Percentiles rank a stretch among this genome's conserved stretches.
These are phyloP conservation scores for Choloepus hoffmanni DNA, from an alignment of 2,113 vertebrate species.

Conservation along the genomic window DNA sequence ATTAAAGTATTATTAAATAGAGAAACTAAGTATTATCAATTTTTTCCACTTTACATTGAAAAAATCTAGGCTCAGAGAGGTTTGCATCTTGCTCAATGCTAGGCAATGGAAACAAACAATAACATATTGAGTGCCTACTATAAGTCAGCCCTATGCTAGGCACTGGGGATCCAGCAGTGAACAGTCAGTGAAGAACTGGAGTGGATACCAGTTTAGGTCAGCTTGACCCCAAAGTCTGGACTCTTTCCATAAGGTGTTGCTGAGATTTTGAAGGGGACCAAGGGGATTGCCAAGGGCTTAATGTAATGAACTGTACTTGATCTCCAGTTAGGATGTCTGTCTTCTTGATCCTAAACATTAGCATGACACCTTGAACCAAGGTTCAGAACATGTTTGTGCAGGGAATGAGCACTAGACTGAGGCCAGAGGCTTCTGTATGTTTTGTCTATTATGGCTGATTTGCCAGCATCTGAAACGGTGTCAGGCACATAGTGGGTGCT, in stretches of 20 bases:
- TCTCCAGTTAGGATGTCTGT: not conserved
- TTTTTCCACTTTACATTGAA: not conserved
- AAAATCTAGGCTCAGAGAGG: not conserved
- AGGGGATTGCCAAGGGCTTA: no score
- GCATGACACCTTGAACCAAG: not conserved
- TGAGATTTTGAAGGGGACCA: not conserved
- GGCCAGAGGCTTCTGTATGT: not conserved
- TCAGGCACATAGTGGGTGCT: not conserved
- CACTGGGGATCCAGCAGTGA: not conserved
- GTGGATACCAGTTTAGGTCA: not conserved
- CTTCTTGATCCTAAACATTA: not conserved
- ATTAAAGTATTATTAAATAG: slow-evolving; percentile 15
- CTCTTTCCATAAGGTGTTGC: not conserved
- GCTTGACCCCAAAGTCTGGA: not conserved
- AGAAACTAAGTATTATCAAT: not conserved
- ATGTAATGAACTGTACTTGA: not conserved
- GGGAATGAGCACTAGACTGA: not conserved
- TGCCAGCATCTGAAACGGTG: not conserved
- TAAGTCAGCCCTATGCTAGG: not conserved
- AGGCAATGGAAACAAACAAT: not conserved
- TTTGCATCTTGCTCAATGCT: not conserved
- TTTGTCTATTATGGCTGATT: not conserved
- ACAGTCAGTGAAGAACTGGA: not conserved
- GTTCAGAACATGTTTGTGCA: not conserved
- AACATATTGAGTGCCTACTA: not conserved